Evolutionary conservation across 2,113 vertebrate genomes (phyloP), one percentile per base, ranked within the genome.

Genomic region (Catharus fuscescens): DNA sequence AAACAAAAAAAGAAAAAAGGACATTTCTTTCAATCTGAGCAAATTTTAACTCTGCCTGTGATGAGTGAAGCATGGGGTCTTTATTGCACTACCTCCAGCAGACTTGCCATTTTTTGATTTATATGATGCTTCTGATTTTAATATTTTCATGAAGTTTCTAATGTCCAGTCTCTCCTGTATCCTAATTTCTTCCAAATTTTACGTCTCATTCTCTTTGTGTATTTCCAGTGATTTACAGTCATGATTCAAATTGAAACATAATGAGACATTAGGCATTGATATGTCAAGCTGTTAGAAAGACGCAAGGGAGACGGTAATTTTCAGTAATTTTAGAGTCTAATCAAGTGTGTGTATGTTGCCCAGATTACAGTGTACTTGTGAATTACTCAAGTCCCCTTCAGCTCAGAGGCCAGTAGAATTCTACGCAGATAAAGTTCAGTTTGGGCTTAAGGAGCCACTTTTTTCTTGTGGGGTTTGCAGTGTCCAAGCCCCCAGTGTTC

Each of bases 241-340:
- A 48, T 47, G 48, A 76, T 62, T 96, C 21, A 81, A 79, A 66
- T 64, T 2, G 8, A 86, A 95, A 57, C 56, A 29, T 85, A 87
- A 54, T 73, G 72, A 80, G 52, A 94, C 56, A 88, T 87, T 67
- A 95, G 83, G n/a, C 45, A 38, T 78, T 1, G 28, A 52, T 78
- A 82, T 54, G 54, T 88, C 40, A 89, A 66, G 42, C 78, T 87
- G 36, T 90, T 90, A 85, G 73, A 83, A 93, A 61, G 79, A 79
- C 0, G 6, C 45, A 87, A 77, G 71, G 80, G 81, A 71, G 53
- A 72, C 86, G 52, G 42, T 80, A 89, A 48, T 90, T 93, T 93
- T 89, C 36, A 57, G n/a, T 71, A 64, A 50, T 82, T 93, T 88
- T 78, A 70, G 79, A 86, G 54, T 62, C 38, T 54, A 44, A 59